A percentile compares a stretch with the other conserved stretches of the same genome.
phyloP scores from a whole-genome alignment of 2,888 invertebrate species.

The Amphipyra tragopoginis region DNA sequence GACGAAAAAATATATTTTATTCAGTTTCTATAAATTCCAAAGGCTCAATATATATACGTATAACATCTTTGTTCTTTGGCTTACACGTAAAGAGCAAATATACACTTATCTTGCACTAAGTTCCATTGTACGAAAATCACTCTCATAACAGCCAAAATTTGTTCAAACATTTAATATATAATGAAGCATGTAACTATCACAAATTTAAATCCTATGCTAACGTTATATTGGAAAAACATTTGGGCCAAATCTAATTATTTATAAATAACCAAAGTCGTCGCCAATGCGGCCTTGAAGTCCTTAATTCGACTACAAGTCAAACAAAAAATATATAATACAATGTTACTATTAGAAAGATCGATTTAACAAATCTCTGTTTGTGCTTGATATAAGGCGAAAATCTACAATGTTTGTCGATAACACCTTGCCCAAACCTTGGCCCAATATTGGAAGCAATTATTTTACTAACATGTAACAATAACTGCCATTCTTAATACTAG shows the following conservation, averaged over 20 bases:
- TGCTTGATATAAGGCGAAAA: too few species aligned
- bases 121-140: conserved; percentile 55
- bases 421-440: neutral
- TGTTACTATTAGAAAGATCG: too few species aligned
- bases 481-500: conserved; percentile 6
- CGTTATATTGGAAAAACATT: conserved; percentile 9
- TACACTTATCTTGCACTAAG: conserved; percentile 49
- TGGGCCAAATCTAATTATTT: neutral
- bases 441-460: conserved; percentile 12
- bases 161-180: conserved; percentile 29
- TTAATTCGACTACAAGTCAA: too few species aligned
- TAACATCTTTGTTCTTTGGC: conserved; percentile 59
- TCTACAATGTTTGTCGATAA: too few species aligned
- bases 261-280: too few species aligned
- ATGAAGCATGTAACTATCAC: conserved; percentile 47
- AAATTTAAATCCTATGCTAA: conserved; percentile 28
- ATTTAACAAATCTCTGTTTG: too few species aligned
- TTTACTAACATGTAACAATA: conserved; percentile 6
- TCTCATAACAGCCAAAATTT: conserved; percentile 57
- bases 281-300: too few species aligned
- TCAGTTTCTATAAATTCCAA: conserved; percentile 41
- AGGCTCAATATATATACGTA: conserved; percentile 36
- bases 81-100: conserved; percentile 58
- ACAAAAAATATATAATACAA: neutral
- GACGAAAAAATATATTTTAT: conserved; percentile 51